These are phyloP conservation scores for Loris lydekkerianus DNA, from an alignment of 2,797 vertebrate genomes.

Conservation along the genomic window DNA sequence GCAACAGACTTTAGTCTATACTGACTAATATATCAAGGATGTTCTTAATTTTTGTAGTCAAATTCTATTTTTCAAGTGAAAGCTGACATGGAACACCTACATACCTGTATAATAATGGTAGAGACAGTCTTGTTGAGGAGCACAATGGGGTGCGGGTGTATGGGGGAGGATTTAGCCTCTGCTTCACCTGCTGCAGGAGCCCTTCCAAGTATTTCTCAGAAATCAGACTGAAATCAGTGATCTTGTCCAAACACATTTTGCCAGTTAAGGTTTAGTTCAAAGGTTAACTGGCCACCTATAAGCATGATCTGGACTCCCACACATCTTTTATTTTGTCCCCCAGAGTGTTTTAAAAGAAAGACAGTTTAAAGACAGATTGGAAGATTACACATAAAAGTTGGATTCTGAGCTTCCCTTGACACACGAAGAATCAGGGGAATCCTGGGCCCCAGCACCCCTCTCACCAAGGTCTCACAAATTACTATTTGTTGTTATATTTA, in stretches of 20 bases:
- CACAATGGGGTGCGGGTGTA: rapidly evolving
- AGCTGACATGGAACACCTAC: neutral
- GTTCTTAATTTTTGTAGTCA: neutral
- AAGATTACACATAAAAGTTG: neutral
- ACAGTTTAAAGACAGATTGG: neutral
- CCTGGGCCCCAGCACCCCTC: neutral
- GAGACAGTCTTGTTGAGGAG: neutral
- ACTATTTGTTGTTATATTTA: neutral
- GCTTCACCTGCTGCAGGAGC: neutral
- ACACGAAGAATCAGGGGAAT: neutral
- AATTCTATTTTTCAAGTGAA: neutral
- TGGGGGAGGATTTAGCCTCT: neutral
- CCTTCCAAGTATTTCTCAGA: neutral
- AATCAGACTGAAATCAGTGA: neutral
- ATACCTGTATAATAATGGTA: neutral
- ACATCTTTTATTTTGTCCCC: neutral
- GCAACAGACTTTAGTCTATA: neutral
- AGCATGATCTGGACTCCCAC: neutral
- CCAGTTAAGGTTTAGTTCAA: neutral
- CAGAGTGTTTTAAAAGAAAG: neutral
- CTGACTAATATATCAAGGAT: neutral
- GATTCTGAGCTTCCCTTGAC: neutral
- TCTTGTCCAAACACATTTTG: neutral
- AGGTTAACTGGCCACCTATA: neutral
- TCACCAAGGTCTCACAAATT: neutral